These are phyloP conservation scores for Myioborus melanocephalus DNA, from an alignment of 2,797 vertebrate genomes.

Conservation along the genomic window DNA sequence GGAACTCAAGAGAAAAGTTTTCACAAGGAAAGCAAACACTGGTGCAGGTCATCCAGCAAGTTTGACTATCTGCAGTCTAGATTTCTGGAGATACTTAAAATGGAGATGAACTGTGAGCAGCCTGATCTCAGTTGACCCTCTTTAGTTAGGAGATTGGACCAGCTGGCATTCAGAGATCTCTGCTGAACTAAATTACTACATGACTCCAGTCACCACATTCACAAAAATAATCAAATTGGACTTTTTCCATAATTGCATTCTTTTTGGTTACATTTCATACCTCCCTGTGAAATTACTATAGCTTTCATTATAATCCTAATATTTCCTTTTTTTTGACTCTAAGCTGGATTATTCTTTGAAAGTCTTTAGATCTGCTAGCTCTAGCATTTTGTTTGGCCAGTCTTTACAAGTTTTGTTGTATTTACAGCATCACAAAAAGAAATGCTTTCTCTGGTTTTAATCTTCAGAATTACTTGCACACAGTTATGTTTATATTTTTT, in stretches of 20 bases:
- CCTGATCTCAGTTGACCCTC: background rate
- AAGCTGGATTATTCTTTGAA: background rate
- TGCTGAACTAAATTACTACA: background rate
- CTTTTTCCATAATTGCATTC: background rate
- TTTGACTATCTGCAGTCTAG: background rate
- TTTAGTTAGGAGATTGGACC: background rate
- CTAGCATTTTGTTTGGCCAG: background rate
- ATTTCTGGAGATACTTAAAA: background rate
- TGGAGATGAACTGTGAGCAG: background rate
- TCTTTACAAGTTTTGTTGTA: background rate
- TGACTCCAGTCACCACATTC: background rate
- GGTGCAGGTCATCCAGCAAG: background rate
- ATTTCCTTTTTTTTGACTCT: background rate
- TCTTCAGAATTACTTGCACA: background rate
- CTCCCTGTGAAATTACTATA: background rate
- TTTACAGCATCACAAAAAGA: background rate
- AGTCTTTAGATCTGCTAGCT: background rate
- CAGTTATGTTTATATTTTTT: background rate
- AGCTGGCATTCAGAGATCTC: background rate
- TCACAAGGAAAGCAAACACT: background rate
- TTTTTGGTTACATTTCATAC: background rate
- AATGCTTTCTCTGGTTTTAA: background rate
- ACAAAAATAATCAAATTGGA: background rate
- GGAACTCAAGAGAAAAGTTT: background rate
- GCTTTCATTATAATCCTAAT: background rate